phyloP scores from a whole-genome alignment of 2,797 vertebrate species.

The Spinus olivaceus region DNA sequence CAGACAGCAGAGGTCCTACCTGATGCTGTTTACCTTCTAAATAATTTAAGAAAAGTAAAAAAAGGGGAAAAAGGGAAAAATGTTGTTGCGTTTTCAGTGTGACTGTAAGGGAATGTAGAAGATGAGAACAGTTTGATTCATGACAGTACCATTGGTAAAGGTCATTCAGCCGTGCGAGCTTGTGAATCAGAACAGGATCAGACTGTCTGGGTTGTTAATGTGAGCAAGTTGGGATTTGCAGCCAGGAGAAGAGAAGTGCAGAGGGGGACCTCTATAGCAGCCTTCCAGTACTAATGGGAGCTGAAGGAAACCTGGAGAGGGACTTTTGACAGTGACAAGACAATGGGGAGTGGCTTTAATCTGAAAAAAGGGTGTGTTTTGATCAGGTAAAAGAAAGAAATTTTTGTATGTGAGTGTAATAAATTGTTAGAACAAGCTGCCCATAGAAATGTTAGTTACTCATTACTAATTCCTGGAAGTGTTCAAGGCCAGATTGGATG shows the following conservation, averaged over 20 bases:
- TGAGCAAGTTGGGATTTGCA: not conserved
- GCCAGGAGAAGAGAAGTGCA: not conserved
- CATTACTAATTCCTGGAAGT: not conserved
- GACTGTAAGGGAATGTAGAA: not conserved
- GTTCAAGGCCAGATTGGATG: not conserved
- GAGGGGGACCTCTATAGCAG: not conserved
- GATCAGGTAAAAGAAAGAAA: not conserved
- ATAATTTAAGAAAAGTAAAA: not conserved
- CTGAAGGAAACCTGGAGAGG: not conserved
- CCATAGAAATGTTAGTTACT: not conserved
- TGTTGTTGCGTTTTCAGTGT: not conserved
- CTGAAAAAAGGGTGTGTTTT: not conserved
- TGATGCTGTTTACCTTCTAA: not conserved
- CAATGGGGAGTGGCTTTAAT: not conserved
- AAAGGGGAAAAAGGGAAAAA: not conserved
- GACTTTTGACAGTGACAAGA: not conserved
- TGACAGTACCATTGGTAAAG: not conserved
- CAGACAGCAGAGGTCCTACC: not conserved
- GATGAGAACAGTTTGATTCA: not conserved
- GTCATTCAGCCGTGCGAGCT: not conserved
- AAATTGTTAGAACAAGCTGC: not conserved
- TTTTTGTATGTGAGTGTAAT: not conserved
- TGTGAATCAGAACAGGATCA: not conserved
- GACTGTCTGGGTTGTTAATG: not conserved
- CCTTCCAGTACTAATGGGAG: not conserved